phyloP scores from a whole-genome alignment of 1,140 invertebrate genomes.

The Drosophila ironensis region DNA sequence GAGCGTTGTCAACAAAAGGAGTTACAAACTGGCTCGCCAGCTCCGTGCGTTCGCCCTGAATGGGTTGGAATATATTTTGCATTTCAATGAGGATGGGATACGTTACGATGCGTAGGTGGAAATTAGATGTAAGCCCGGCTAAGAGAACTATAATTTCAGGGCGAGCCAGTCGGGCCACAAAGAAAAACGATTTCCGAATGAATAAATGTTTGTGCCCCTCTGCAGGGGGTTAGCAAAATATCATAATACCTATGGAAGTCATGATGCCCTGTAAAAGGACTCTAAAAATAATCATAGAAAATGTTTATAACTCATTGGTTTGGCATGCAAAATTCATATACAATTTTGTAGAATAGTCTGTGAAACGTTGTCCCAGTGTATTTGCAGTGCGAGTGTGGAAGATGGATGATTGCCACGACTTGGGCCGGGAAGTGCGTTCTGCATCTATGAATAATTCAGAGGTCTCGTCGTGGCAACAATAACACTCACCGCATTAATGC shows the following conservation, averaged over 20 bases:
- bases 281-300: no score
- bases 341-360: no score
- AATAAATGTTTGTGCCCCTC: not conserved
- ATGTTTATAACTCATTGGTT: no score
- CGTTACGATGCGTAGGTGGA: slow-evolving; percentile 58
- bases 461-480: slow-evolving; percentile 50
- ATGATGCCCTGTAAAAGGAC: no score
- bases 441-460: slow-evolving; percentile 72
- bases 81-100: slow-evolving; percentile 58
- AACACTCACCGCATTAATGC: slow-evolving; percentile 57
- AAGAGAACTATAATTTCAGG: slow-evolving; percentile 54
- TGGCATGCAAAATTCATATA: no score
- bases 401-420: slow-evolving; percentile 23
- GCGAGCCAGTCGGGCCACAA: not conserved
- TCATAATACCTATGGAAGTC: no score
- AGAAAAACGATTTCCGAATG: slow-evolving; percentile 31
- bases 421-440: slow-evolving; percentile 33
- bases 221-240: no score
- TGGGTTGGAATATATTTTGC: slow-evolving; percentile 67
- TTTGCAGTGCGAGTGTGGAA: not conserved
- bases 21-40: slow-evolving; percentile 50
- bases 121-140: slow-evolving; percentile 57
- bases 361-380: not conserved
- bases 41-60: not conserved
- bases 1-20: slow-evolving; percentile 64